A percentile compares a stretch with the other conserved stretches of the same genome.
phyloP scores from a whole-genome alignment of 2,113 vertebrate species.

The Odobenus rosmarus region DNA sequence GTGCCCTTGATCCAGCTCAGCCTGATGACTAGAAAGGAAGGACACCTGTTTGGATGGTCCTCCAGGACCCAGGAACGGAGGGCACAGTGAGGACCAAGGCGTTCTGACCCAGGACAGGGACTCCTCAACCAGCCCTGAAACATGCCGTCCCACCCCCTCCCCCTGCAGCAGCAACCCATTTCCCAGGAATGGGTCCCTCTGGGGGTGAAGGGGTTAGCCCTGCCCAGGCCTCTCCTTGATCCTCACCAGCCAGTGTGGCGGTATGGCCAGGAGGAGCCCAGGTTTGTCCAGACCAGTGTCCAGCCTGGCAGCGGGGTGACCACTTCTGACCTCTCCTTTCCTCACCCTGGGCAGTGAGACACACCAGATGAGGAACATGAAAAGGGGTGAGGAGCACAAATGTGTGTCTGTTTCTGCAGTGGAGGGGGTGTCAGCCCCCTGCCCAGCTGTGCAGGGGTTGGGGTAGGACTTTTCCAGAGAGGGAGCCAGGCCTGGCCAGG shows the following conservation, averaged over 20 bases:
- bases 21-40: not conserved
- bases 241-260: not conserved
- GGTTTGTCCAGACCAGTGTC: not conserved
- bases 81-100: not conserved
- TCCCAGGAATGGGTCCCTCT: not conserved
- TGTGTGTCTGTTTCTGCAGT: slow-evolving; percentile 10
- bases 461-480: slow-evolving; percentile 80
- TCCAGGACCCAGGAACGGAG: not conserved
- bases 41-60: slow-evolving; percentile 49
- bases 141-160: not conserved
- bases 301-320: not conserved
- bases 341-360: not conserved
- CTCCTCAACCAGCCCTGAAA: not conserved
- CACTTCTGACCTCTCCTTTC: slow-evolving; percentile 27
- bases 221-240: not conserved
- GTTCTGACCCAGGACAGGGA: not conserved
- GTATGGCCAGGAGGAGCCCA: slow-evolving; percentile 26
- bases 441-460: slow-evolving; percentile 64
- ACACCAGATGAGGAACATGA: not conserved
- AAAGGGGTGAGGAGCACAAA: not conserved
- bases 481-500: slow-evolving; percentile 77
- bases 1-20: not conserved
- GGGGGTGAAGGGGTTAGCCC: not conserved
- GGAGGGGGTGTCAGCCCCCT: slow-evolving; percentile 44
- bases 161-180: not conserved